phyloP scores from a whole-genome alignment of 2,888 invertebrate species.

The Helicoverpa assulta region DNA sequence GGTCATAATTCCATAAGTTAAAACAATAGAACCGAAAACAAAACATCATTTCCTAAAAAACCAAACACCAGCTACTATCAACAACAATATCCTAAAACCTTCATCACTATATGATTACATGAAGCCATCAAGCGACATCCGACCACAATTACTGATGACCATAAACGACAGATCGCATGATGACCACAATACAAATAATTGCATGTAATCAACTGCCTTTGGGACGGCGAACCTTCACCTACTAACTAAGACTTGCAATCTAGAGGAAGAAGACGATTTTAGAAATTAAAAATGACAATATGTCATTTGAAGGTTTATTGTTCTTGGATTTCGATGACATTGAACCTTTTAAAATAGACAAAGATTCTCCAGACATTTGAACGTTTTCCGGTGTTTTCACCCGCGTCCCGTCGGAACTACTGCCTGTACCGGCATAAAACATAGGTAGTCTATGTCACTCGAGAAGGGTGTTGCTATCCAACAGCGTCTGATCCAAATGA shows the following conservation, averaged over 20 bases:
- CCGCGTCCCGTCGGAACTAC: no score
- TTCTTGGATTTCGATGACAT: slow-evolving; percentile 1
- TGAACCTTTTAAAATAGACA: background rate
- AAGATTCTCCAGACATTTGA: no score
- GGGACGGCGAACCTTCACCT: slow-evolving; percentile 75
- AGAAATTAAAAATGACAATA: slow-evolving; percentile 16
- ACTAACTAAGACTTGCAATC: slow-evolving; percentile 59
- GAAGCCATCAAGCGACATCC: slow-evolving; percentile 44
- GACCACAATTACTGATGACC: slow-evolving; percentile 56
- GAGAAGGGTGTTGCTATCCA: no score
- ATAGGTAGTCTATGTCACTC: no score
- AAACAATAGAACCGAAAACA: background rate
- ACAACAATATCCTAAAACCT: slow-evolving; percentile 48
- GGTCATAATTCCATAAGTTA: no score
- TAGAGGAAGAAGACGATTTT: slow-evolving; percentile 36
- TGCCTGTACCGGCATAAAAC: no score
- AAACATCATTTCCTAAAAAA: background rate
- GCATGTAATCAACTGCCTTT: slow-evolving; percentile 72
- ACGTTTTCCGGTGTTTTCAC: no score
- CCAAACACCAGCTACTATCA: background rate
- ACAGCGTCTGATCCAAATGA: no score
- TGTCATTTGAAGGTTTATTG: slow-evolving; percentile 12
- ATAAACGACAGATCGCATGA: slow-evolving; percentile 75
- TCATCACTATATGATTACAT: slow-evolving; percentile 45
- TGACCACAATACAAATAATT: slow-evolving; percentile 77